phyloP scores from a whole-genome alignment of 2,888 invertebrate species.

The Frankliniella intonsa region DNA sequence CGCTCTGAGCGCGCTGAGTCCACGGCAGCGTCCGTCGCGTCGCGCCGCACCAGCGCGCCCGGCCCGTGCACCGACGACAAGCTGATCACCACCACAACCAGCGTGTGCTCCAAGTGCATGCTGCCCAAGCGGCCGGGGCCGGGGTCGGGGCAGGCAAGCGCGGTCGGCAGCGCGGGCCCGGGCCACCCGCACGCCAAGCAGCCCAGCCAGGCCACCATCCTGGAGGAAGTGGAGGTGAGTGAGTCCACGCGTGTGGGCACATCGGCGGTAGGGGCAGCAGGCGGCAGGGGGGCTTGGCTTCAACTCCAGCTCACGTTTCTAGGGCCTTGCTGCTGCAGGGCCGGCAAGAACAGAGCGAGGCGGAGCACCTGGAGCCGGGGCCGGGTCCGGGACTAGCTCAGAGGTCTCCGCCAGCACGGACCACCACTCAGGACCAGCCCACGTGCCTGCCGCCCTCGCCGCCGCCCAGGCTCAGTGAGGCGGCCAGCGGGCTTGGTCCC shows the following conservation, averaged over 20 bases:
- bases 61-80: constrained; percentile 4
- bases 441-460: background rate
- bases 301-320: background rate
- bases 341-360: background rate
- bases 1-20: background rate
- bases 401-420: no score
- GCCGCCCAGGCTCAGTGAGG: background rate
- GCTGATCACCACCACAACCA: background rate
- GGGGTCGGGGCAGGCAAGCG: background rate
- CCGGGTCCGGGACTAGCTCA: no score
- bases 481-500: background rate
- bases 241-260: background rate
- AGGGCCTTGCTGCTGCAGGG: constrained; percentile 1
- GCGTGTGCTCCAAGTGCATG: background rate
- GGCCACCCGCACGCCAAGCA: constrained; percentile 1
- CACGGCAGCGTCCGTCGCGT: background rate
- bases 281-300: background rate
- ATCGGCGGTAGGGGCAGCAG: background rate
- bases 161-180: background rate
- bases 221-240: background rate
- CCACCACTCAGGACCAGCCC: no score
- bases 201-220: constrained; percentile 18
- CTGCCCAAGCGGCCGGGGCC: constrained; percentile 1
- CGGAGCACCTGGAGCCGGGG: no score
- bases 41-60: background rate